phyloP scores from a whole-genome alignment of 2,888 invertebrate genomes.

The Zelleria hepariella region DNA sequence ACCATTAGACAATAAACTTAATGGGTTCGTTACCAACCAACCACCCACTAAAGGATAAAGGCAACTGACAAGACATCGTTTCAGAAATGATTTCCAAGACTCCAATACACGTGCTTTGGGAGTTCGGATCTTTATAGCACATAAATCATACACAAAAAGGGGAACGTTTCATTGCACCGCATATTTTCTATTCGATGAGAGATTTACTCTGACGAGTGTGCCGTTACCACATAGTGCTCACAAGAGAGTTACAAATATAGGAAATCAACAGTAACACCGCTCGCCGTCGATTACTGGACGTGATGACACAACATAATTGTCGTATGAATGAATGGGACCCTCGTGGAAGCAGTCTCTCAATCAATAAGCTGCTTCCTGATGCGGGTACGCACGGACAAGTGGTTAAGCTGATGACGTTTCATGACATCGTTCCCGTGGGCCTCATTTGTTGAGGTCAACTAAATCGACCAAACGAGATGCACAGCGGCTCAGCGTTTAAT shows the following conservation, averaged over 20 bases:
- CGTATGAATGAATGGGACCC: conserved; percentile 31
- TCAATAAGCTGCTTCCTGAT: conserved; percentile 65
- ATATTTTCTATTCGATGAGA: not conserved
- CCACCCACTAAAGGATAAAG: conserved; percentile 14
- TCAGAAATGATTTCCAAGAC: conserved; percentile 21
- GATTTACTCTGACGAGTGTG: not conserved
- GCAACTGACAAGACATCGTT: conserved; percentile 26
- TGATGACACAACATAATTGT: conserved; percentile 32
- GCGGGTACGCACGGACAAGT: conserved; percentile 55
- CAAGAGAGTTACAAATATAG: not conserved
- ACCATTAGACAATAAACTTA: conserved; percentile 42
- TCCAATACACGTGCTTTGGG: conserved; percentile 31
- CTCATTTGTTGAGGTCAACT: conserved; percentile 56
- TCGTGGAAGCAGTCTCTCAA: conserved; percentile 38
- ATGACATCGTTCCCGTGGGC: conserved; percentile 61
- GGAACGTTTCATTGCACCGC: conserved; percentile 20
- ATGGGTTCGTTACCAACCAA: conserved; percentile 33
- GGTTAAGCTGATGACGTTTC: conserved; percentile 52
- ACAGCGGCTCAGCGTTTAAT: conserved; percentile 39
- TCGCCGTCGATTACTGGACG: not conserved
- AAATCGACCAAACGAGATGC: conserved; percentile 52
- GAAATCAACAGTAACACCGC: not conserved
- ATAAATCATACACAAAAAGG: conserved; percentile 43
- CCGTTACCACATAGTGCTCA: not conserved
- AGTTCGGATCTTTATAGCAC: conserved; percentile 32